Evolutionary conservation across 2,113 vertebrate species (phyloP).

Genomic region (Gymnobelideus leadbeateri): DNA sequence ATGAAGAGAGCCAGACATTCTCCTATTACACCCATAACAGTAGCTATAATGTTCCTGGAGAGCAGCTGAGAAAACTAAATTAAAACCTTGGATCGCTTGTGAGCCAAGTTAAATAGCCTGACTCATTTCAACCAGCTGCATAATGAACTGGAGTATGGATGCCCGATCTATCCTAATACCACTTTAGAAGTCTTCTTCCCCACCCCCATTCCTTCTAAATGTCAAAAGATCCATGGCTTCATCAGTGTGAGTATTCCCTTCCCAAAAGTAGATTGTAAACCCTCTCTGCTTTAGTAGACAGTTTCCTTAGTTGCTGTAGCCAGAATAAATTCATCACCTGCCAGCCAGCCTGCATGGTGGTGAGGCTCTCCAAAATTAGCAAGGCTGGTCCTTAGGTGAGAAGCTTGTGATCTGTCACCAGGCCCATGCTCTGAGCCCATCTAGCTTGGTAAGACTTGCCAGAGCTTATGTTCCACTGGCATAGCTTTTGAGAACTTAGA

Average conservation of each 20-base stretch:
- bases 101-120: constrained; percentile 43
- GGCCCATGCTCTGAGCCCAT: background rate
- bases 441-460: background rate
- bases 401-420: background rate
- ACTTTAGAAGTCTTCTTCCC: background rate
- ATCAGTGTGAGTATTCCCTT: background rate
- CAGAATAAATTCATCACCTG: background rate
- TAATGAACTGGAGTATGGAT: background rate
- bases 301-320: background rate
- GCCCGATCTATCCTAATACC: background rate
- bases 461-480: background rate
- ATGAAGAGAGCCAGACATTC: background rate
- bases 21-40: background rate
- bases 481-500: background rate
- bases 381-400: background rate
- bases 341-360: background rate
- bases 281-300: background rate
- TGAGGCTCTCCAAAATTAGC: background rate
- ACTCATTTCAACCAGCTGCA: constrained; percentile 24
- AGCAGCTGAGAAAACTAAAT: constrained; percentile 27
- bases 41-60: background rate
- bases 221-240: background rate
- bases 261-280: background rate
- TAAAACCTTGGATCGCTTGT: constrained; percentile 9
- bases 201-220: background rate